Conservation (phyloP, 2,888 invertebrate genomes). For the Lamproptera curius region DNA sequence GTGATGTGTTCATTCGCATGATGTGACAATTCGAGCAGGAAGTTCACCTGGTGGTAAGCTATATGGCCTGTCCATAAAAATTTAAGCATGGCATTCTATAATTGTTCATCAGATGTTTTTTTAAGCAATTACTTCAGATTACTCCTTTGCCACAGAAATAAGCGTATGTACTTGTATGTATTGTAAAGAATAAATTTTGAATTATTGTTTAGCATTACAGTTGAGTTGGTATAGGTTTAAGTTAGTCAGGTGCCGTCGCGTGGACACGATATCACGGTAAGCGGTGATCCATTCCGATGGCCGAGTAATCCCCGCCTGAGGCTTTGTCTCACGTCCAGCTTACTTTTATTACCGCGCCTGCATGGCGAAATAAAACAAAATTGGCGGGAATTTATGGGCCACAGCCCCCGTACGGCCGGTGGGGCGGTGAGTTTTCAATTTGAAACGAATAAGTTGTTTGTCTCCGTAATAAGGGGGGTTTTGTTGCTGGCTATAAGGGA, state of each 20-base stretch:
- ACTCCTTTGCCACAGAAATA: too few relatives aligned
- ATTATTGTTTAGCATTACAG: slow-evolving; percentile 1
- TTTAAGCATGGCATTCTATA: too few relatives aligned
- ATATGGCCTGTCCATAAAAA: too few relatives aligned
- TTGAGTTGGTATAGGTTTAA: too few relatives aligned
- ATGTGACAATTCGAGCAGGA: too few relatives aligned
- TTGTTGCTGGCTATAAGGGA: slow-evolving; percentile 67
- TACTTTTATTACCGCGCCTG: slow-evolving; percentile 77
- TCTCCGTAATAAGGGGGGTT: slow-evolving; percentile 73
- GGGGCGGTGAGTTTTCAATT: slow-evolving; percentile 78
- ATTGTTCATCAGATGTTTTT: too few relatives aligned
- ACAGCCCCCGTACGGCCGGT: slow-evolving; percentile 68
- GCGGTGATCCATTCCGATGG: slow-evolving; percentile 73
- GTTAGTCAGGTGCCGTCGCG: slow-evolving; percentile 62
- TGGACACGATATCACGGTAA: slow-evolving; percentile 64
- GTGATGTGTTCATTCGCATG: too few relatives aligned
- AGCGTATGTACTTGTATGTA: too few relatives aligned
- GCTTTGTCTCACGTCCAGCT: slow-evolving; percentile 77
- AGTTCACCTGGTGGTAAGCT: too few relatives aligned
- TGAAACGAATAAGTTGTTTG: slow-evolving; percentile 78
- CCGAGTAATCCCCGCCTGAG: slow-evolving; percentile 69
- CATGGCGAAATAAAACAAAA: slow-evolving; percentile 77
- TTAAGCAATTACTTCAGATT: too few relatives aligned
- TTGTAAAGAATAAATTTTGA: too few relatives aligned
- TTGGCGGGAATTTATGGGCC: slow-evolving; percentile 76